Evolutionary conservation across 2,888 invertebrate species (phyloP).

Genomic region (Hydriomena furcata): DNA sequence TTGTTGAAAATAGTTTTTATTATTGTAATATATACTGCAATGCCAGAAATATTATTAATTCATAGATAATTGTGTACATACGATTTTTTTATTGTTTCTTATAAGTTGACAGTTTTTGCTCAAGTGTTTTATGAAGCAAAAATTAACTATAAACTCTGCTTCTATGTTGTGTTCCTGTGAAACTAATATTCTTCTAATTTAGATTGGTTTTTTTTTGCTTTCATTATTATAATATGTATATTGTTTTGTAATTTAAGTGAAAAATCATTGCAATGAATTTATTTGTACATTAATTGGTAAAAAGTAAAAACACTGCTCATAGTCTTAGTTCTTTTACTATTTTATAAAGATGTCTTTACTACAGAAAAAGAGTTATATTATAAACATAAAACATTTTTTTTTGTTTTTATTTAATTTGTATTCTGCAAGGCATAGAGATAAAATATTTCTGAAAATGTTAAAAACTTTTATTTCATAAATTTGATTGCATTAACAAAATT

Average conservation of each 20-base stretch:
- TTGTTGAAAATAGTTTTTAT: too few relatives aligned
- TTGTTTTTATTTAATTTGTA: too few relatives aligned
- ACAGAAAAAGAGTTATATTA: not conserved
- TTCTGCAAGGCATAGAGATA: too few relatives aligned
- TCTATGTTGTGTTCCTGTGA: not conserved
- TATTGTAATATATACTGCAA: not conserved
- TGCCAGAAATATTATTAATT: not conserved
- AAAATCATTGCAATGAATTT: slow-evolving; percentile 27
- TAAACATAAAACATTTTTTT: too few relatives aligned
- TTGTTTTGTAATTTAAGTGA: slow-evolving; percentile 23
- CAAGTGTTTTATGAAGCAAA: not conserved
- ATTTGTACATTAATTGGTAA: slow-evolving; percentile 15
- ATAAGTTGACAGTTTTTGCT: slow-evolving; percentile 8
- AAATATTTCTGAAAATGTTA: too few relatives aligned
- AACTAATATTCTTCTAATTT: slow-evolving; percentile 8
- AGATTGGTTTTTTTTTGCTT: slow-evolving; percentile 12
- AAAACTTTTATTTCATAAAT: too few relatives aligned
- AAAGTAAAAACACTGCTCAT: not conserved
- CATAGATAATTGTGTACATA: not conserved
- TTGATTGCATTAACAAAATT: too few relatives aligned
- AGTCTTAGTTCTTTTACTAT: not conserved
- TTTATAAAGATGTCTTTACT: not conserved
- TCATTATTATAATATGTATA: slow-evolving; percentile 16
- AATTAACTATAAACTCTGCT: not conserved
- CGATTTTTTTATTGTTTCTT: not conserved